Conservation (phyloP, 2,113 vertebrate genomes). For the Pteronura brasiliensis region DNA sequence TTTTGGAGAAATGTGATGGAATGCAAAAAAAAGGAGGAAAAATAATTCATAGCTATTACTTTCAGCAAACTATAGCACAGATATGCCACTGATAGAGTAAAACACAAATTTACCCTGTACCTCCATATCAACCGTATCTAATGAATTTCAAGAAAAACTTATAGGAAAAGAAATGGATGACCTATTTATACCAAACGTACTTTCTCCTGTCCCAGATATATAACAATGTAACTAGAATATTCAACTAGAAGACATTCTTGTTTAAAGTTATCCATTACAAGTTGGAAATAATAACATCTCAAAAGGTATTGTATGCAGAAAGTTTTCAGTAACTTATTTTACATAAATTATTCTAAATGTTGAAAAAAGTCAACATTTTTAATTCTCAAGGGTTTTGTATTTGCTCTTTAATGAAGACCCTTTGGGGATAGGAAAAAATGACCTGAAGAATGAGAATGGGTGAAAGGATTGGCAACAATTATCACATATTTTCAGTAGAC, state of each 20-base stretch:
- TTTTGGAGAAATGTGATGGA: neutral
- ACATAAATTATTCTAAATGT: neutral
- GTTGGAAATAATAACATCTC: neutral
- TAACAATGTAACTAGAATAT: neutral
- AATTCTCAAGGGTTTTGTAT: neutral
- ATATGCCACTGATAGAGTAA: neutral
- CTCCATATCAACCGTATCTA: neutral
- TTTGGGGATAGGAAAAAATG: neutral
- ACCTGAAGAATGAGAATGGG: neutral
- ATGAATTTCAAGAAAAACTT: neutral
- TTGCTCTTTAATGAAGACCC: neutral
- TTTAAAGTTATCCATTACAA: neutral
- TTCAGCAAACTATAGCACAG: neutral
- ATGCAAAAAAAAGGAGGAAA: neutral
- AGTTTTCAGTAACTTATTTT: neutral
- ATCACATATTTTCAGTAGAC: neutral
- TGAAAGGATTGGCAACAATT: neutral
- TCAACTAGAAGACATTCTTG: neutral
- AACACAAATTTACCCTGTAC: neutral
- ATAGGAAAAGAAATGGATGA: neutral
- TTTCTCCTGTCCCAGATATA: neutral
- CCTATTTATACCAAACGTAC: neutral
- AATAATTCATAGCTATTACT: neutral
- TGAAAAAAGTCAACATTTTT: neutral
- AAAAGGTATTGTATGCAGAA: neutral